Evolutionary conservation across 2,113 vertebrate species (phyloP).

Genomic region (Gymnobelideus leadbeateri): DNA sequence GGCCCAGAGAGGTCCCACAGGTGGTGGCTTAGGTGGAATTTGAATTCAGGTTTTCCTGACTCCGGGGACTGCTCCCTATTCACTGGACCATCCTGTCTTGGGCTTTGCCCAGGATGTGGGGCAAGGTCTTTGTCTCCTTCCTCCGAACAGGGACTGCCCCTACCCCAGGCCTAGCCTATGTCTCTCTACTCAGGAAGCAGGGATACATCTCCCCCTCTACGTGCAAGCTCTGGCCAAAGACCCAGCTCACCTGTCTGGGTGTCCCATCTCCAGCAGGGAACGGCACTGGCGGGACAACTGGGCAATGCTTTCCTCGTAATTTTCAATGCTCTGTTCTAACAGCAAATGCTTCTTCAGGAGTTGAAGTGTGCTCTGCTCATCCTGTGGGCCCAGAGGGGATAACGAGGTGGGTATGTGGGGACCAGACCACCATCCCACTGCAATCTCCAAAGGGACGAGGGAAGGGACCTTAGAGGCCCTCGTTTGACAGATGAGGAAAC

Average conservation of each 20-base stretch:
- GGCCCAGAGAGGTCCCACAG: too few relatives aligned
- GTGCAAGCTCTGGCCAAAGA: neutral
- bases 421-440: neutral
- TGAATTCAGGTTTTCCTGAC: neutral
- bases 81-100: neutral
- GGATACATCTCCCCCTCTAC: neutral
- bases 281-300: constrained; percentile 95
- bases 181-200: neutral
- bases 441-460: neutral
- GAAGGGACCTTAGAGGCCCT: neutral
- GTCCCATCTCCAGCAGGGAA: constrained; percentile 92
- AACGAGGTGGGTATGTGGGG: neutral
- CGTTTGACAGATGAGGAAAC: neutral
- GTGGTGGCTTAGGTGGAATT: neutral
- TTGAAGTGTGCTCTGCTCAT: constrained; percentile 94
- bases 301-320: constrained; percentile 96
- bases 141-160: neutral
- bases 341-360: constrained; percentile 95
- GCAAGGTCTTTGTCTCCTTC: neutral
- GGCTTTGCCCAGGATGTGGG: neutral
- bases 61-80: neutral
- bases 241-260: constrained; percentile 91
- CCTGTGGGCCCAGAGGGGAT: constrained; percentile 80
- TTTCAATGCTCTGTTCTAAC: constrained; percentile 94
- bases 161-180: neutral